These are phyloP conservation scores for Decapterus maruadsi DNA, from an alignment of 2,797 vertebrate species.

Conservation along the genomic window DNA sequence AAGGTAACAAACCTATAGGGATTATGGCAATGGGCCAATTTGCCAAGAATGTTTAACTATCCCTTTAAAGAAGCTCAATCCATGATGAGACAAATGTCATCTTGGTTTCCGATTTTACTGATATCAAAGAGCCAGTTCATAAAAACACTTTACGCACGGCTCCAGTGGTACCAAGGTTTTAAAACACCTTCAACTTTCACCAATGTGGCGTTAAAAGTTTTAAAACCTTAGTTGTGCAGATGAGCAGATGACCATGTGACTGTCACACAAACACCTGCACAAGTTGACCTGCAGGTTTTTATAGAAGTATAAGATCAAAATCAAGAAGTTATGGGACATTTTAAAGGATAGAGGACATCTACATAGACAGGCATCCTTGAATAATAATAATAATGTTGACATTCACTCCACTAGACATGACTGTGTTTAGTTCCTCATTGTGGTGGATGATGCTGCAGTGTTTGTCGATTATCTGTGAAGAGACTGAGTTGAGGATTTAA, in stretches of 20 bases:
- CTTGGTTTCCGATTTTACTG: background rate
- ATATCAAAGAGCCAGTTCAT: conserved; percentile 39
- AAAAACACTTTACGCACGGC: background rate
- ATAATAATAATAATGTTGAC: background rate
- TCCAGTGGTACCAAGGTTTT: background rate
- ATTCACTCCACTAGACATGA: background rate
- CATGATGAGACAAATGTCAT: background rate
- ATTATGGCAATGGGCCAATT: no score
- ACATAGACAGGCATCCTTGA: conserved; percentile 13
- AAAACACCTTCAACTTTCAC: background rate
- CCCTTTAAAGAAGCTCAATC: background rate
- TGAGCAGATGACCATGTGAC: conserved; percentile 11
- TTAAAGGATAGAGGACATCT: background rate
- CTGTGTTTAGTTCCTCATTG: conserved; percentile 4
- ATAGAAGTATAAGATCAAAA: background rate
- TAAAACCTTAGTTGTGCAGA: background rate
- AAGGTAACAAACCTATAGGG: no score
- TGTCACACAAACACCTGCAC: conserved; percentile 2
- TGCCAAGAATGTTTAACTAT: no score
- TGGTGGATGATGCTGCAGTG: conserved; percentile 18
- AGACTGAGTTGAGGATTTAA: conserved; percentile 45
- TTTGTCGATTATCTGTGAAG: conserved; percentile 26
- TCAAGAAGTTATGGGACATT: background rate
- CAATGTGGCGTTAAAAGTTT: no score
- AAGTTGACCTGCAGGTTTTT: background rate